phyloP scores from a whole-genome alignment of 2,888 invertebrate genomes.

The Cheilosia vulpina region DNA sequence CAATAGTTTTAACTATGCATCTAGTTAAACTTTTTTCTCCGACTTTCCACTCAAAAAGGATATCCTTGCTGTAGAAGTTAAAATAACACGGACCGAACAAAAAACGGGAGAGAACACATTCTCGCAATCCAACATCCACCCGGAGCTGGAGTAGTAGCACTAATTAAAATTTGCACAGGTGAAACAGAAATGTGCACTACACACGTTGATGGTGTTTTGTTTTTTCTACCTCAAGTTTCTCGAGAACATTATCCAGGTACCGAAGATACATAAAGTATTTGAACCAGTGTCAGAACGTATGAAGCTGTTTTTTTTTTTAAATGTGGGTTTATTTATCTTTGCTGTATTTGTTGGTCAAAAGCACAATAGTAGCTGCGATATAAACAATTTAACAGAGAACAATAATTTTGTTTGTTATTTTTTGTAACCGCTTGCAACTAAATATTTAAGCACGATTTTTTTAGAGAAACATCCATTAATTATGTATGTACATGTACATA shows the following conservation, averaged over 20 bases:
- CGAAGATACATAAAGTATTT: conserved; percentile 54
- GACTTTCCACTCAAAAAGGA: conserved; percentile 40
- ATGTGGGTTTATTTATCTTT: not conserved
- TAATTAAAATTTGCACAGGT: conserved; percentile 74
- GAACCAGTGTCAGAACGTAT: conserved; percentile 38
- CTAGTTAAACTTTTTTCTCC: conserved; percentile 34
- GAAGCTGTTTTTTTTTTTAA: conserved; percentile 15
- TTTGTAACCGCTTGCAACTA: conserved; percentile 10
- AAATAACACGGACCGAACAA: conserved; percentile 52
- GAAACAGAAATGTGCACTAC: conserved; percentile 49
- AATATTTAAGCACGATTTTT: conserved; percentile 28
- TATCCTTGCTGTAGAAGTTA: conserved; percentile 53
- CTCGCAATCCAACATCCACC: conserved; percentile 46
- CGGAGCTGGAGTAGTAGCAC: conserved; percentile 55
- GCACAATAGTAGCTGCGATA: conserved; percentile 29
- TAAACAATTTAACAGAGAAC: conserved; percentile 34
- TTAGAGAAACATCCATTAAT: conserved; percentile 1
- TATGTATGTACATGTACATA: not conserved
- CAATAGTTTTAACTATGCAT: conserved; percentile 26
- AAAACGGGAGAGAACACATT: conserved; percentile 21
- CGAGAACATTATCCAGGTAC: conserved; percentile 57
- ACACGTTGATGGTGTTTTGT: conserved; percentile 41
- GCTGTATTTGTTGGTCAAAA: not conserved
- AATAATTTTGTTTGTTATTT: conserved; percentile 16
- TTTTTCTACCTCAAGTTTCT: conserved; percentile 64